Conservation (phyloP, 2,888 invertebrate species). For the Eristalis tenax region DNA sequence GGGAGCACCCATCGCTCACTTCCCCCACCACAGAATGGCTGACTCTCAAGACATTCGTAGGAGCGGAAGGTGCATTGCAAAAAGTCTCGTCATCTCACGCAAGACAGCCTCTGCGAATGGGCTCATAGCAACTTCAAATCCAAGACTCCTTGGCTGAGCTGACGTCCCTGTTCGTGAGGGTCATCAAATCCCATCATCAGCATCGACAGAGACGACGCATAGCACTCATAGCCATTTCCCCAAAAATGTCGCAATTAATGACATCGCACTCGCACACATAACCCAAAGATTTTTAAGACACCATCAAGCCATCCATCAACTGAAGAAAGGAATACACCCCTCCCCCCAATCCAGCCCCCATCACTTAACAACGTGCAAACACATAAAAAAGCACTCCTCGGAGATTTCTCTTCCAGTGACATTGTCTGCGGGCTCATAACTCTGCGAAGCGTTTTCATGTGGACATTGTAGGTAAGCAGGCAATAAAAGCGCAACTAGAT, state of each 20-base stretch:
- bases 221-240: too few species aligned
- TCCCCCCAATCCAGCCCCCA: background rate
- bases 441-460: slow-evolving; percentile 25
- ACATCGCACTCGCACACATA: background rate
- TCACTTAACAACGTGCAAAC: background rate
- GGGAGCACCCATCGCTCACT: too few species aligned
- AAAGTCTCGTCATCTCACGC: too few species aligned
- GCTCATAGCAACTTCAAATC: too few species aligned
- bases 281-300: background rate
- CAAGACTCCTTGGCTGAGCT: too few species aligned
- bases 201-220: too few species aligned
- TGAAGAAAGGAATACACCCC: background rate
- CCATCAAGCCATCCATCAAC: background rate
- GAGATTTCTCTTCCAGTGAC: background rate
- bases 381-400: background rate
- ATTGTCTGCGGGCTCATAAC: slow-evolving; percentile 29
- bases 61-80: too few species aligned
- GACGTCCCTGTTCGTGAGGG: background rate
- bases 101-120: too few species aligned
- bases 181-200: too few species aligned
- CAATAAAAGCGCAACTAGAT: slow-evolving; percentile 53
- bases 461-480: slow-evolving; percentile 46
- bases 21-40: too few species aligned
- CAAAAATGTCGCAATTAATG: background rate
- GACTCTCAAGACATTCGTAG: too few species aligned